Evolutionary conservation across 2,797 vertebrate species (phyloP), one percentile per base, ranked within the genome.

Genomic region (Acipenser transmontanus): DNA sequence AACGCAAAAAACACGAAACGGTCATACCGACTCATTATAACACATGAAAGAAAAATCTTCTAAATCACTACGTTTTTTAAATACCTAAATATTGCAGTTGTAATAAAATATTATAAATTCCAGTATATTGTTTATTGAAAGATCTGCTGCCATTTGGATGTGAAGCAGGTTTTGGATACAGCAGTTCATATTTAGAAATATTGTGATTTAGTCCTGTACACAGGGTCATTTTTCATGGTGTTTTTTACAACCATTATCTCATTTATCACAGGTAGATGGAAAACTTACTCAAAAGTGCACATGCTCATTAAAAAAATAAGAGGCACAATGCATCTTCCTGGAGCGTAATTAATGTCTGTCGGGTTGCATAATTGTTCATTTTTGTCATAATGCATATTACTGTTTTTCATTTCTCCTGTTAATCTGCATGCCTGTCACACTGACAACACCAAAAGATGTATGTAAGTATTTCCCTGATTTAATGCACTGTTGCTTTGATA

Each of bases 211-310:
- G 89, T 84, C 87, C 89, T 78, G 88, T 86, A 82, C 81, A 85
- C 84, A 74, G 79, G 85, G 85, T 92, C 91, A 90, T 95, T 93
- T 95, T 84, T 94, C 91, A 92, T 94, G 84, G 88, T 91, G 90
- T 90, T 93, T 91, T 85, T 93, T 89, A 81, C 84, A 74, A 67
- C 81, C 80, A 70, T 88, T 82, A 79, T 86, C 89, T 87, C 95
- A 98, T 98, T 95, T 84, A 96, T 98, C 95, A 96, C 86, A 77
- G 81, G 82, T 85, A 80, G 89, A 88, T 85, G 85, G 86, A 86
- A 88, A 94, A 93, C 90, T 89, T 91, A 88, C 88, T 89, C 91
- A 89, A 92, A 93, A 91, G 91, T 89, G 85, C 92, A 82, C 88
- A 85, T 88, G 86, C 92, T 94, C 94, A 91, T 94, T 95, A 96